phyloP scores from a whole-genome alignment of 2,888 invertebrate species.

The Erebia aethiops region DNA sequence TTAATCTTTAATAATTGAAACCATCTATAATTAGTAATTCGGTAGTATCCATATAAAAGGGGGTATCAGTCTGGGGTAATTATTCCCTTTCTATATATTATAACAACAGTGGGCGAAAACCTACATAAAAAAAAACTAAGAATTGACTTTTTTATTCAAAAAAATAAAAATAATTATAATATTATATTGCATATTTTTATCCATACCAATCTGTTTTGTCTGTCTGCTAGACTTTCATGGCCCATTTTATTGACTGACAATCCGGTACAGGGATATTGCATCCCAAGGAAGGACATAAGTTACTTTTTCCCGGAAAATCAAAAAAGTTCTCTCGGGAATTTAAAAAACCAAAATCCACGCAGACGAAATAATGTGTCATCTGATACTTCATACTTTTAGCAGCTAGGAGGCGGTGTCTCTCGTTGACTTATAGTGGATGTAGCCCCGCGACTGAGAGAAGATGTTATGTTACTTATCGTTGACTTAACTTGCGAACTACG shows the following conservation, averaged over 20 bases:
- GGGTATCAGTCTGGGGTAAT: not conserved
- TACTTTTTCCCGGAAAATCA: too few relatives aligned
- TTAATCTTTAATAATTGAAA: too few relatives aligned
- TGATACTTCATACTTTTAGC: not conserved
- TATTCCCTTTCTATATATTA: not conserved
- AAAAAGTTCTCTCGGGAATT: too few relatives aligned
- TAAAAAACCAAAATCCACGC: too few relatives aligned
- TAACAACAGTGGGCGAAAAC: not conserved
- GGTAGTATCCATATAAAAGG: not conserved
- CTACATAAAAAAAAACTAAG: not conserved
- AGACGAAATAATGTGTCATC: not conserved
- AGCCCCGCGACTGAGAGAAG: conserved; percentile 27
- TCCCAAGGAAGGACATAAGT: too few relatives aligned
- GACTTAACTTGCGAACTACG: conserved; percentile 20
- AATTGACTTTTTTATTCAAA: not conserved
- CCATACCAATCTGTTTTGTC: too few relatives aligned
- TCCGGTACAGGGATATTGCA: too few relatives aligned
- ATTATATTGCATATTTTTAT: too few relatives aligned
- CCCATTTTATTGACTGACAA: too few relatives aligned
- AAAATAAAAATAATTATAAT: too few relatives aligned
- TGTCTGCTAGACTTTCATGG: too few relatives aligned
- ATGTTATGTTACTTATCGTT: conserved; percentile 3
- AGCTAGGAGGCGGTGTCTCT: not conserved
- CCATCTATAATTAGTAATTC: too few relatives aligned
- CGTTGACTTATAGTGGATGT: conserved; percentile 23